Conservation (phyloP, 2,113 vertebrate genomes). For the Onychostoma macrolepis region DNA sequence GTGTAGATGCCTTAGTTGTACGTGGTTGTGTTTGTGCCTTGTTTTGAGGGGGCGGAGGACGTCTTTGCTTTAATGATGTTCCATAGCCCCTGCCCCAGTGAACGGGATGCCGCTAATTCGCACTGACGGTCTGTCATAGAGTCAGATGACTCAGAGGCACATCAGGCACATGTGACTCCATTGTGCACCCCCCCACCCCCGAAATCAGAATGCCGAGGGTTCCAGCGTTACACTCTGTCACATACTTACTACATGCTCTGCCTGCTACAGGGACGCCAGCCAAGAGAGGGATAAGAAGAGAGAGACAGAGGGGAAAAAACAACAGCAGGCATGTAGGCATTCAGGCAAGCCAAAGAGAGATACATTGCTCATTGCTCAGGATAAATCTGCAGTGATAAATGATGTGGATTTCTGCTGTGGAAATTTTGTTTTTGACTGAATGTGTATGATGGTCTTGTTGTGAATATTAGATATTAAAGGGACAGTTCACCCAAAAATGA, state of each 20-base stretch:
- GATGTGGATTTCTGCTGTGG: conserved; percentile 51
- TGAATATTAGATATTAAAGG: conserved; percentile 7
- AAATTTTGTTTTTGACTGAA: conserved; percentile 63
- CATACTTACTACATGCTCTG: conserved; percentile 51
- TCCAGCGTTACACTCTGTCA: conserved; percentile 55
- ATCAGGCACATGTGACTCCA: conserved; percentile 64
- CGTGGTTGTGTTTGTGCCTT: conserved; percentile 31
- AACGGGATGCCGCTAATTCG: conserved; percentile 62
- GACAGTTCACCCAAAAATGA: too few relatives aligned
- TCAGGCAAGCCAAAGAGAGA: conserved; percentile 42
- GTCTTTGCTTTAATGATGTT: conserved; percentile 59
- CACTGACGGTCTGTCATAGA: conserved; percentile 64
- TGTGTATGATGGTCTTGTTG: not conserved
- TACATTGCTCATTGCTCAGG: conserved; percentile 52
- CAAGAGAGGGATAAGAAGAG: conserved; percentile 16
- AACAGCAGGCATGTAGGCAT: conserved; percentile 48
- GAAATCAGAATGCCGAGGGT: conserved; percentile 51
- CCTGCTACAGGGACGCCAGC: conserved; percentile 32
- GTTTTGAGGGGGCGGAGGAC: conserved; percentile 35
- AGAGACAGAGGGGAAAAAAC: not conserved
- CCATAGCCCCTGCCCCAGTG: conserved; percentile 55
- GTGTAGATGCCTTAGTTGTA: conserved; percentile 19
- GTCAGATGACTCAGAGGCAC: conserved; percentile 62
- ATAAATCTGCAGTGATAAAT: conserved; percentile 63
- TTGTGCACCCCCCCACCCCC: conserved; percentile 57